Conservation (phyloP, 2,113 vertebrate genomes). For the Atrichornis clamosus region DNA sequence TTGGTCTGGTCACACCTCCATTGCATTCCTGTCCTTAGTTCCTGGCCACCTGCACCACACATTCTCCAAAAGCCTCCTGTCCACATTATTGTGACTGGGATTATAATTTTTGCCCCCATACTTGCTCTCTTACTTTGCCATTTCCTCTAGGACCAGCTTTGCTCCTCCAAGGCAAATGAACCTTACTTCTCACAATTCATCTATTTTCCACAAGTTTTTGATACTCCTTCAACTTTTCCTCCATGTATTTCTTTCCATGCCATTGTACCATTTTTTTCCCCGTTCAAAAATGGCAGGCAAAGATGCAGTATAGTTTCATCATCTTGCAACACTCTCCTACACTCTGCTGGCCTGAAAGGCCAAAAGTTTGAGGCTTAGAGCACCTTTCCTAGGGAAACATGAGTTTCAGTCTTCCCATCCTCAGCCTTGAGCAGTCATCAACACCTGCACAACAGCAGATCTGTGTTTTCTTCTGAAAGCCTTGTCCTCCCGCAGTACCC, state of each 20-base stretch:
- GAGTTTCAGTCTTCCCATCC: not conserved
- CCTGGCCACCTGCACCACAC: not conserved
- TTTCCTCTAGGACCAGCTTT: not conserved
- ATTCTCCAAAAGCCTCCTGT: not conserved
- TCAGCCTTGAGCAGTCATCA: not conserved
- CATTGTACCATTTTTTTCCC: accelerated
- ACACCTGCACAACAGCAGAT: not conserved
- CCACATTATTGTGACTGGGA: not conserved
- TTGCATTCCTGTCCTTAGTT: not conserved
- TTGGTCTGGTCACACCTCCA: not conserved
- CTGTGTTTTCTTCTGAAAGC: not conserved
- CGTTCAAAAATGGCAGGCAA: not conserved
- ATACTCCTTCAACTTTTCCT: not conserved
- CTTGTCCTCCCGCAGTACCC: not conserved
- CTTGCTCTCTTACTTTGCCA: not conserved
- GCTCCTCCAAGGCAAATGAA: not conserved
- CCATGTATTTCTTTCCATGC: not conserved
- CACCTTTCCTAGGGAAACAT: not conserved
- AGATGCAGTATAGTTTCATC: not conserved
- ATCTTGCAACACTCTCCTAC: not conserved
- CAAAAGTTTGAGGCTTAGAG: not conserved
- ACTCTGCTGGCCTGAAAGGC: not conserved
- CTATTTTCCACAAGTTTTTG: not conserved
- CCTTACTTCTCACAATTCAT: not conserved
- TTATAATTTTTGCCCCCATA: not conserved